phyloP scores from a whole-genome alignment of 2,797 vertebrate genomes.

The Limosa lapponica region DNA sequence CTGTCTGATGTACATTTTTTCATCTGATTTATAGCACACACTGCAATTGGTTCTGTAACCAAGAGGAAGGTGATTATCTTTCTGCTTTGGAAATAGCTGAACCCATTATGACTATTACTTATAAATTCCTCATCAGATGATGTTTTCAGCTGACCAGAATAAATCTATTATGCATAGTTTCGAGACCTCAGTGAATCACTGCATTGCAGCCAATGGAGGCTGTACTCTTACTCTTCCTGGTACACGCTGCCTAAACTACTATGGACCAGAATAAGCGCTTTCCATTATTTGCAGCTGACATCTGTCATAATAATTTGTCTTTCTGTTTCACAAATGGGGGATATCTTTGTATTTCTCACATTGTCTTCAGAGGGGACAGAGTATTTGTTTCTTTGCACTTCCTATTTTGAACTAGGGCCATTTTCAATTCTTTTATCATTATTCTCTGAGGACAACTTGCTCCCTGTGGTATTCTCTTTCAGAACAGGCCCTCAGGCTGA shows the following conservation, averaged over 20 bases:
- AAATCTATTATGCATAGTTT: neutral
- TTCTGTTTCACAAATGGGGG: neutral
- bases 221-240: neutral
- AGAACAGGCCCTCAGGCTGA: neutral
- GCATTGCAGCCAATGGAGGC: neutral
- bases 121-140: neutral
- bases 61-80: neutral
- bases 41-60: neutral
- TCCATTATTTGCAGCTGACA: neutral
- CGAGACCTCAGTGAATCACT: neutral
- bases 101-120: neutral
- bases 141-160: conserved; percentile 31
- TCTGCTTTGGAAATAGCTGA: neutral
- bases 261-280: neutral
- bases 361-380: neutral
- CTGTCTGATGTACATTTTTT: neutral
- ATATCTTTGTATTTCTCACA: conserved; percentile 16
- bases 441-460: neutral
- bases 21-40: neutral
- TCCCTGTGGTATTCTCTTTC: neutral
- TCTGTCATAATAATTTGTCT: conserved; percentile 28
- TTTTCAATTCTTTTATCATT: neutral
- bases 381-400: neutral
- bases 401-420: conserved; percentile 5
- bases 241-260: neutral